These are phyloP conservation scores for Ecdyonurus torrentis DNA, from an alignment of 2,888 invertebrate genomes.

Conservation along the genomic window DNA sequence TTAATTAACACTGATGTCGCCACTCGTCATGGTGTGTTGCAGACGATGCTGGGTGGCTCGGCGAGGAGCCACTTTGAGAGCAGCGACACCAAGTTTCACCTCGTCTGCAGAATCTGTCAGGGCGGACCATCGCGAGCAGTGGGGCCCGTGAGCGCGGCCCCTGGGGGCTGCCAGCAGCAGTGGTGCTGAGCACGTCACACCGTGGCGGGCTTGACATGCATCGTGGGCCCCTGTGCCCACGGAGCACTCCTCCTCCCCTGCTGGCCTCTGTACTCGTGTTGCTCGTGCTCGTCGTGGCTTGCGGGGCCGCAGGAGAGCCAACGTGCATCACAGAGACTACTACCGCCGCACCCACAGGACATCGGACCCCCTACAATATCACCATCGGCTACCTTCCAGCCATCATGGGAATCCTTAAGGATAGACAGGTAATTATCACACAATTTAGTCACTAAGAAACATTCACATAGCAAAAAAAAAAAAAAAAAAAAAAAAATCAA, in stretches of 20 bases:
- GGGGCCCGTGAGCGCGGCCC: not conserved
- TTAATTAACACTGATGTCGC: no score
- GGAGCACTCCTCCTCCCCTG: not conserved
- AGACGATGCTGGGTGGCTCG: not conserved
- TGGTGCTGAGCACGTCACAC: not conserved
- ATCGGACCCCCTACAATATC: slow-evolving; percentile 28
- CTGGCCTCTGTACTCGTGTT: slow-evolving; percentile 3
- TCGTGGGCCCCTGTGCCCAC: slow-evolving; percentile 1
- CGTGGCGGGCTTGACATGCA: slow-evolving; percentile 1
- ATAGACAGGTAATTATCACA: slow-evolving; percentile 48
- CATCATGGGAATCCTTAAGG: slow-evolving; percentile 55
- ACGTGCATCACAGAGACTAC: slow-evolving; percentile 1
- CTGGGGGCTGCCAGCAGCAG: not conserved
- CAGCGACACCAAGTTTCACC: not conserved
- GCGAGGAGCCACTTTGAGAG: not conserved
- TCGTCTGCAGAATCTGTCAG: not conserved
- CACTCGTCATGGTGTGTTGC: not conserved
- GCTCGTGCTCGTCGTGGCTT: not conserved
- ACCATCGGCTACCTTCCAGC: slow-evolving; percentile 78
- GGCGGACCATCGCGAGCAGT: not conserved
- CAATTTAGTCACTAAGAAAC: no score
- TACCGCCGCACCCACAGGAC: not conserved
- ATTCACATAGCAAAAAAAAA: no score
- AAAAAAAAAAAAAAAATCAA: no score
- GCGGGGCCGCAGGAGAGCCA: slow-evolving; percentile 5